These are phyloP conservation scores for Elgaria multicarinata DNA, from an alignment of 2,113 vertebrate genomes.

Conservation along the genomic window DNA sequence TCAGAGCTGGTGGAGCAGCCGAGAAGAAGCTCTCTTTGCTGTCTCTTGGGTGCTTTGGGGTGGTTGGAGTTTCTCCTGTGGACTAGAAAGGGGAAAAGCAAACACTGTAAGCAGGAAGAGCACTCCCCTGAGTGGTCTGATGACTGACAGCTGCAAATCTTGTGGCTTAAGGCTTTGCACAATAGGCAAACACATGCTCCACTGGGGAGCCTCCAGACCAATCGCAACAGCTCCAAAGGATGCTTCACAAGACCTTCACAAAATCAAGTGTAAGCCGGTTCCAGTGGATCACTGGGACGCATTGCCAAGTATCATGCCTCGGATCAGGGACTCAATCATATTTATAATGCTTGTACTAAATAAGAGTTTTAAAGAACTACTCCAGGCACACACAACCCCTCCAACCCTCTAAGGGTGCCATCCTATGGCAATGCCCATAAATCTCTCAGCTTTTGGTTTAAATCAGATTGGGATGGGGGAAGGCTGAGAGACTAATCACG, in stretches of 20 bases:
- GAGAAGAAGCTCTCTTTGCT: constrained; percentile 91
- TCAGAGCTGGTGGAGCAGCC: constrained; percentile 69
- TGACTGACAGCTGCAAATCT: neutral
- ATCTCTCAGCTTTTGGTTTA: too few relatives aligned
- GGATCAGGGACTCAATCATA: neutral
- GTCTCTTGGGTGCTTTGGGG: constrained; percentile 92
- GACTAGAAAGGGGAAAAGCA: constrained; percentile 69
- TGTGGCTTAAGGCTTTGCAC: neutral
- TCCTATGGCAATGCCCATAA: too few relatives aligned
- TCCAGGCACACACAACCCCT: too few relatives aligned
- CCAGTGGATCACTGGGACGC: neutral
- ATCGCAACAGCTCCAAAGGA: neutral
- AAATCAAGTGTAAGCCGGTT: too few relatives aligned
- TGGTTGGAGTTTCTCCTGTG: constrained; percentile 86
- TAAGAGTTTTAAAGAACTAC: too few relatives aligned
- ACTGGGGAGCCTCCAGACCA: neutral
- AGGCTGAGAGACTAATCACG: too few relatives aligned
- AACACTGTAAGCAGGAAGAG: neutral
- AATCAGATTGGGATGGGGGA: too few relatives aligned
- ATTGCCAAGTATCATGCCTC: neutral
- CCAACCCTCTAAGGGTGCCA: too few relatives aligned
- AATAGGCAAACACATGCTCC: neutral
- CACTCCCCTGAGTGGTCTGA: neutral
- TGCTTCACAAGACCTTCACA: too few relatives aligned
- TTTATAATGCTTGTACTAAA: neutral